Percentiles rank a stretch among this genome's conserved stretches.
These are phyloP conservation scores for Carassius carassius DNA, from an alignment of 2,113 vertebrate genomes.

Conservation along the genomic window DNA sequence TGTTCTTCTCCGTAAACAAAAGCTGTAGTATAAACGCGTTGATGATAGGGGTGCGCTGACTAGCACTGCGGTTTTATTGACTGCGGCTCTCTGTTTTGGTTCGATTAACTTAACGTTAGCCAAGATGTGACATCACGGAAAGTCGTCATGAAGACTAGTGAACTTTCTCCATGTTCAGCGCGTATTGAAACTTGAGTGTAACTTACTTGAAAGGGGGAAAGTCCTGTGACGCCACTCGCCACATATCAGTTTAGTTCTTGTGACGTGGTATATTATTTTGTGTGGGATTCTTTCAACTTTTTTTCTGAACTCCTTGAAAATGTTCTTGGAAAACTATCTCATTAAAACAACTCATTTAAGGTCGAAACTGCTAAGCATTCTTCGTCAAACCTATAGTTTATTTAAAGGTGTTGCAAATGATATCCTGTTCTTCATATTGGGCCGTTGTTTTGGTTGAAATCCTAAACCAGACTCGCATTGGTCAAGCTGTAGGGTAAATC, in stretches of 20 bases:
- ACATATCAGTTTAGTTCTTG: not conserved
- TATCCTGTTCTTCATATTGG: not conserved
- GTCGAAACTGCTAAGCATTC: not conserved
- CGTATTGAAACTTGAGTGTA: not conserved
- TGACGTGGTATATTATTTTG: not conserved
- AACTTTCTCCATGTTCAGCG: conserved; percentile 48
- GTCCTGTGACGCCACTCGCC: not conserved
- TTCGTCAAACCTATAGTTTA: not conserved
- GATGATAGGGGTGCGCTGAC: not conserved
- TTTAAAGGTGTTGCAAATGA: not conserved
- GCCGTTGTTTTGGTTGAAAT: conserved; percentile 13
- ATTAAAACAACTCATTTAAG: not conserved
- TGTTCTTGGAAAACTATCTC: not conserved
- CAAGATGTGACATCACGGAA: conserved; percentile 64
- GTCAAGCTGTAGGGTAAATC: not conserved
- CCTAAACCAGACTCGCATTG: not conserved
- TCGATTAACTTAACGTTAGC: not conserved
- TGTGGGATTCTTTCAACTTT: not conserved
- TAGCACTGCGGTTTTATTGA: not conserved
- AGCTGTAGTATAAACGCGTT: not conserved
- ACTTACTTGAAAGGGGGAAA: not conserved
- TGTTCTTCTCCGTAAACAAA: not conserved
- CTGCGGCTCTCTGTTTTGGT: conserved; percentile 23
- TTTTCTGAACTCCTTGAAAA: not conserved
- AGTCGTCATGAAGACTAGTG: conserved; percentile 59